Conservation (phyloP, 2,888 invertebrate species). For the Mesoligia furuncula region DNA sequence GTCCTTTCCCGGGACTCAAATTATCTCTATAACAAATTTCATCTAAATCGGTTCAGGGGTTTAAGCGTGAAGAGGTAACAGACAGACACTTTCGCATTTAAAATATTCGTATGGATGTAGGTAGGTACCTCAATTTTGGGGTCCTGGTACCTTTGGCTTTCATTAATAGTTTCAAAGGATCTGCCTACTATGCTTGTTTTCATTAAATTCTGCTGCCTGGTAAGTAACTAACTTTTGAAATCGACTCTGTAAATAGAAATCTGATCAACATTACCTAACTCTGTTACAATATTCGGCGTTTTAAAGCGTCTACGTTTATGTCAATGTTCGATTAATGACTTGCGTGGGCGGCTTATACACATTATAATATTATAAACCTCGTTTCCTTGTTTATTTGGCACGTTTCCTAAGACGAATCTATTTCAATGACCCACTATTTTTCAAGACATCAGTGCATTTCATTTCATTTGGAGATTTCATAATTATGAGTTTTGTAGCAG, state of each 20-base stretch:
- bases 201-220: not conserved
- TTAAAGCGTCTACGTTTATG: constrained; percentile 9
- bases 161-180: not conserved
- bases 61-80: no score
- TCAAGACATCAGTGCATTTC: not conserved
- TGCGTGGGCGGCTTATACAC: not conserved
- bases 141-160: constrained; percentile 1
- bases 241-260: constrained; percentile 9
- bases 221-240: constrained; percentile 8
- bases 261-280: constrained; percentile 2
- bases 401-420: not conserved
- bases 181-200: not conserved
- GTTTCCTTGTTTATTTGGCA: constrained; percentile 2
- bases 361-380: constrained; percentile 15
- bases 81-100: no score
- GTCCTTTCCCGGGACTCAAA: no score
- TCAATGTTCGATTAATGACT: constrained; percentile 24
- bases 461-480: not conserved
- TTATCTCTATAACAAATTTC: no score
- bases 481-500: not conserved
- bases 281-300: not conserved
- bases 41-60: no score
- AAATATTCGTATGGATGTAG: no score
- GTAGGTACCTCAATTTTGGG: not conserved
- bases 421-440: not conserved